A percentile compares a stretch with the other conserved stretches of the same genome.
Evolutionary conservation across 2,113 vertebrate genomes (phyloP).

Genomic region (Nothoprocta pentlandii): DNA sequence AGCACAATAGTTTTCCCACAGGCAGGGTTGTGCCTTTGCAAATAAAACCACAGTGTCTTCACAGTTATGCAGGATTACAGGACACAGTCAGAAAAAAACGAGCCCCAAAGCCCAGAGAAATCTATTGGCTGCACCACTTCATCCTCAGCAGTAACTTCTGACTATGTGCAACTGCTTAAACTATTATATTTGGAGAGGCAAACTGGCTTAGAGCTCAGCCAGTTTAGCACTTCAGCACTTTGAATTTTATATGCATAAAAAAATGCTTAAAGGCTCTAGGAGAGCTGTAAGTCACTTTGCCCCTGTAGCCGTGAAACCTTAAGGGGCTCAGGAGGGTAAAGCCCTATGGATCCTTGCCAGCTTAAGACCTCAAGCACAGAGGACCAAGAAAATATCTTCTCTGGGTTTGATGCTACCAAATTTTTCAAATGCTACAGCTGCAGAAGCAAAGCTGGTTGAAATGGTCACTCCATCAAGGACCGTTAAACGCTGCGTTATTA

Average conservation of each 20-base stretch:
- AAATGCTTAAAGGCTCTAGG: conserved; percentile 22
- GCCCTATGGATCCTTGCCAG: background rate
- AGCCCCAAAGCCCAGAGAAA: background rate
- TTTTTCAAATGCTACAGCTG: background rate
- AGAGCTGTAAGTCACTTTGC: conserved; percentile 47
- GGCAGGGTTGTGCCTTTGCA: background rate
- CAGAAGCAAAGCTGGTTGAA: background rate
- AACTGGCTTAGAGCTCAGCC: conserved; percentile 41
- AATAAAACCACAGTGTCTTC: background rate
- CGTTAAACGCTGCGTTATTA: background rate
- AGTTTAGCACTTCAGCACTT: conserved; percentile 34
- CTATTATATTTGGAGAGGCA: conserved; percentile 3
- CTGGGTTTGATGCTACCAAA: background rate
- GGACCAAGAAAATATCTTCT: background rate
- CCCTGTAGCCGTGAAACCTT: background rate
- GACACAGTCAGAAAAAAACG: background rate
- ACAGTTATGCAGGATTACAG: background rate
- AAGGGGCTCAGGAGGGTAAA: conserved; percentile 26
- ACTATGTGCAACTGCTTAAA: background rate
- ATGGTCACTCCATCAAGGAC: background rate
- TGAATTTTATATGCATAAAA: conserved; percentile 18
- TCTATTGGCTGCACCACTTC: background rate
- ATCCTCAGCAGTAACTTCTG: background rate
- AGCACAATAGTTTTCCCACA: background rate
- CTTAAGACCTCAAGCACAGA: conserved; percentile 4